Conservation (phyloP, 2,797 vertebrate genomes). For the Sebastes nivosus region DNA sequence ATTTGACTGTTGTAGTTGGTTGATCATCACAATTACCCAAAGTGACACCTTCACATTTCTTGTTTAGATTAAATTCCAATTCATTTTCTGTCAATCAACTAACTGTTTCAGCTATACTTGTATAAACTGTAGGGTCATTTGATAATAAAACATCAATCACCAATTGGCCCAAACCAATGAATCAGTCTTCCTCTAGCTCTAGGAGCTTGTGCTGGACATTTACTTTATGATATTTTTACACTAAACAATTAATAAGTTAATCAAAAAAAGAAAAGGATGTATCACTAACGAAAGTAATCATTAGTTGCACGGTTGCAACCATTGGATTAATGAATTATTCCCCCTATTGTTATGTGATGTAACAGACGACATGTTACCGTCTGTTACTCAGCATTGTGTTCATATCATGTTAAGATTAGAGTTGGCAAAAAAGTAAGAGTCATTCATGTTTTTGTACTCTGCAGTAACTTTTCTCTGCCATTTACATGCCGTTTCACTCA, state of each 20-base stretch:
- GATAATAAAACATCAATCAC: no score
- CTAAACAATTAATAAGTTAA: not conserved
- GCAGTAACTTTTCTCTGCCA: not conserved
- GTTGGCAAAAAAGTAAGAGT: not conserved
- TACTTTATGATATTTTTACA: not conserved
- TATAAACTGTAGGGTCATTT: no score
- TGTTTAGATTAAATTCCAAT: no score
- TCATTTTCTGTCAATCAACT: no score
- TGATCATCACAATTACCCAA: no score
- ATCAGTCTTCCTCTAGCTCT: not conserved
- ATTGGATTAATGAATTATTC: not conserved
- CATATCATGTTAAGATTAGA: not conserved
- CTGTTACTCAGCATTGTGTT: not conserved
- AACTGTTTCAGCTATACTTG: no score
- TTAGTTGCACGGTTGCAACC: not conserved
- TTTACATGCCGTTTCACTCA: conserved; percentile 6
- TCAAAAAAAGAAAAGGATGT: not conserved
- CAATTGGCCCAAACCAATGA: no score
- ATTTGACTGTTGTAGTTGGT: no score
- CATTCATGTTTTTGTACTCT: not conserved
- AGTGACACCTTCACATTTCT: no score
- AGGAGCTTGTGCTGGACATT: not conserved
- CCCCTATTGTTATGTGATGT: not conserved
- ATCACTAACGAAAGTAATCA: not conserved
- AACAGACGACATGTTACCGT: not conserved